Evolutionary conservation across 2,797 vertebrate genomes (phyloP).

Genomic region (Ciconia nigra): DNA sequence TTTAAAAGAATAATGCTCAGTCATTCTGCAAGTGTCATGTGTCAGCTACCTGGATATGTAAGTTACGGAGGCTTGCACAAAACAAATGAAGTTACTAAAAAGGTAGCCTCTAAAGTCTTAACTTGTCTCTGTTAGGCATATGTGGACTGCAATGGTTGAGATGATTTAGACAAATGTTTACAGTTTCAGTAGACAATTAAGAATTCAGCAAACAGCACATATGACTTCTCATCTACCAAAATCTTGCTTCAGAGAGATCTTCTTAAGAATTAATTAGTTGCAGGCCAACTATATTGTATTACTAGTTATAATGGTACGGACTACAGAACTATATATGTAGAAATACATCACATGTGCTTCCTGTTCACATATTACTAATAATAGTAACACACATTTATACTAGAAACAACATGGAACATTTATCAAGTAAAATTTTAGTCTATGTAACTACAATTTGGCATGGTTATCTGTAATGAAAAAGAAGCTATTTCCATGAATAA

Average conservation of each 20-base stretch:
- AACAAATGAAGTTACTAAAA: not conserved
- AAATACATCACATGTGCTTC: not conserved
- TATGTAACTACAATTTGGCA: not conserved
- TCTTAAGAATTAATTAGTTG: not conserved
- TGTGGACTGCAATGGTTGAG: rapidly evolving
- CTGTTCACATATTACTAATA: not conserved
- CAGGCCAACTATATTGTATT: not conserved
- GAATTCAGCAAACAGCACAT: not conserved
- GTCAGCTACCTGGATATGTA: not conserved
- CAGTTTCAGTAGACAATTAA: not conserved
- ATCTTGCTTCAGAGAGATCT: not conserved
- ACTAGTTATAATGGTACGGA: not conserved
- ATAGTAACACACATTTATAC: not conserved
- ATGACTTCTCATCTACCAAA: not conserved
- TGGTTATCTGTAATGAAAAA: not conserved
- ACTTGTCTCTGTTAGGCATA: not conserved
- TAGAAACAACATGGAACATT: not conserved
- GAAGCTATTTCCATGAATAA: not conserved
- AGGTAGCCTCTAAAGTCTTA: not conserved
- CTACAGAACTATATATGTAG: not conserved
- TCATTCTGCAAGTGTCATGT: not conserved
- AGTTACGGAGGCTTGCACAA: not conserved
- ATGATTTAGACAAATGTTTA: not conserved
- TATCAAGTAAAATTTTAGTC: not conserved
- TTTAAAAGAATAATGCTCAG: not conserved